Evolutionary conservation across 1,140 invertebrate genomes (phyloP).

Genomic region (Drosophila kohkoa): DNA sequence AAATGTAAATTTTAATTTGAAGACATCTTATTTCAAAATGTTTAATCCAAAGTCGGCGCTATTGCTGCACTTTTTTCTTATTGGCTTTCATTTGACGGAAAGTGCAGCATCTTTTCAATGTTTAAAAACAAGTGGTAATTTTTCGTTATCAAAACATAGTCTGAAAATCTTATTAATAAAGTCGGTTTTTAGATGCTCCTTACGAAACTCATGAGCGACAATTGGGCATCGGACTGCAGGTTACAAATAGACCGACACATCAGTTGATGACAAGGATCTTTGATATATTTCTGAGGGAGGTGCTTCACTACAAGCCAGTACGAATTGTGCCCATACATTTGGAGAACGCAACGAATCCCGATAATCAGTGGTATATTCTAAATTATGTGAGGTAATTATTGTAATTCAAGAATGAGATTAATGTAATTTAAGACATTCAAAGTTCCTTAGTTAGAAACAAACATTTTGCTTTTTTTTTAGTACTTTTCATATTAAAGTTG

Average conservation of each 20-base stretch:
- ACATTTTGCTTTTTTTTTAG: background rate
- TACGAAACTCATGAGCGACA: background rate
- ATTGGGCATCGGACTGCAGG: slow-evolving; percentile 84
- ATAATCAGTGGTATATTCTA: slow-evolving; percentile 31
- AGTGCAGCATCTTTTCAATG: slow-evolving; percentile 18
- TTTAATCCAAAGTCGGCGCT: background rate
- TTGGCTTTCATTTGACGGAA: slow-evolving; percentile 4
- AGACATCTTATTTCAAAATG: background rate
- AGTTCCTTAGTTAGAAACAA: too few species aligned
- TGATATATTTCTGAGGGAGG: slow-evolving; percentile 88
- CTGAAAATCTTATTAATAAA: background rate
- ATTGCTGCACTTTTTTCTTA: background rate
- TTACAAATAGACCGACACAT: slow-evolving; percentile 87
- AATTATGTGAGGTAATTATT: slow-evolving; percentile 49
- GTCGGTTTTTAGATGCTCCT: background rate
- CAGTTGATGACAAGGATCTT: slow-evolving; percentile 88
- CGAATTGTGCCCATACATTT: slow-evolving; percentile 83
- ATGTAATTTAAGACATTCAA: too few species aligned
- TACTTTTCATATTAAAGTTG: background rate
- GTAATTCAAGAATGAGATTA: too few species aligned
- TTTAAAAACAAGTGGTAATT: slow-evolving; percentile 25
- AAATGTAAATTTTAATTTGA: background rate
- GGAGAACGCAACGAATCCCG: background rate
- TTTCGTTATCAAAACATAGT: background rate
- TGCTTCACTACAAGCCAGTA: slow-evolving; percentile 88